These are phyloP conservation scores for Hystrix cristata DNA, from an alignment of 2,113 vertebrate genomes.

Conservation along the genomic window DNA sequence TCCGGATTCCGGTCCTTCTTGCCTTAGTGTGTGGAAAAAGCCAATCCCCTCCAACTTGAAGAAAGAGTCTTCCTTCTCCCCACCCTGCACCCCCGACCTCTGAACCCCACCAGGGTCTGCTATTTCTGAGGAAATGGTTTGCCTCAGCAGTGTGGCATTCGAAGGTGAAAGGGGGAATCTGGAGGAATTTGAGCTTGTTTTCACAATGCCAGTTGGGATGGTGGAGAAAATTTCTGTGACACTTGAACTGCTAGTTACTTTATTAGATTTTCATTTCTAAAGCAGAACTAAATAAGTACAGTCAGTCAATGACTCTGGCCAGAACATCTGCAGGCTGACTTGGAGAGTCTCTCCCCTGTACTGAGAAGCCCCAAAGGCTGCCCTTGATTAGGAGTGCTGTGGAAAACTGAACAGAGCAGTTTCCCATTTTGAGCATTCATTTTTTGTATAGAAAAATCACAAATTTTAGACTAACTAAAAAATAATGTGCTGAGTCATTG, in stretches of 20 bases:
- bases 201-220: slow-evolving; percentile 67
- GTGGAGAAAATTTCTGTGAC: slow-evolving; percentile 71
- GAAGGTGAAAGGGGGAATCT: slow-evolving; percentile 45
- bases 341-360: slow-evolving; percentile 16
- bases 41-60: slow-evolving; percentile 69
- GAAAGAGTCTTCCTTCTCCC: slow-evolving; percentile 76
- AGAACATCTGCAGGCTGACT: slow-evolving; percentile 35
- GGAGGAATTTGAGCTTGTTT: slow-evolving; percentile 71
- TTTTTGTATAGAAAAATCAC: background rate
- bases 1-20: slow-evolving; percentile 70
- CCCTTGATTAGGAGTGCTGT: background rate
- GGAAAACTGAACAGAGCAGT: background rate
- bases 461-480: slow-evolving; percentile 18
- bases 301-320: slow-evolving; percentile 44
- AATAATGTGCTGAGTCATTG: slow-evolving; percentile 19
- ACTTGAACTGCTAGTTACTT: slow-evolving; percentile 73
- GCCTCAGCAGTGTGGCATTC: background rate
- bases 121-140: slow-evolving; percentile 76
- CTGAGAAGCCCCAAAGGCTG: background rate
- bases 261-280: slow-evolving; percentile 81
- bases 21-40: slow-evolving; percentile 63
- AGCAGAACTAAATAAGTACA: slow-evolving; percentile 69
- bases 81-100: slow-evolving; percentile 47
- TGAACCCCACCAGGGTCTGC: slow-evolving; percentile 63
- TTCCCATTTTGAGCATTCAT: slow-evolving; percentile 8